Base-by-base conservation (phyloP, 2,888 invertebrate genomes). In the Hecatera dysodea region DNA sequence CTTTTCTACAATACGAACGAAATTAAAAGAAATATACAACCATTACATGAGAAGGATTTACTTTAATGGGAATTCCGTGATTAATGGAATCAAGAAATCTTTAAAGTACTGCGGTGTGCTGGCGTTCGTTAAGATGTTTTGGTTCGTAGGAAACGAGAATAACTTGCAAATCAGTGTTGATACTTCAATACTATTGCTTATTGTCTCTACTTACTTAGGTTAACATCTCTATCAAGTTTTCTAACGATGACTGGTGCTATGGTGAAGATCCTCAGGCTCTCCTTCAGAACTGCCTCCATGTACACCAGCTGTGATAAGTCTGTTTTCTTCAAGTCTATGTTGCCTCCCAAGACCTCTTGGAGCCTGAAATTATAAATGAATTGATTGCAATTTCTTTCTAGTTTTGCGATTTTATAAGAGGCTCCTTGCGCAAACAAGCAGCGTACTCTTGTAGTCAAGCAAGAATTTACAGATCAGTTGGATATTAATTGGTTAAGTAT, bases 211-310 rank as follows among this genome's bases (percentile, higher is more conserved):
- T 90, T 79, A 94, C 94, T 92, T 3, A 94, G 86, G 77, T 91
- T 90, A 0, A 94, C 87, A 79, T 93, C 89, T 63, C 81, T 89
- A 36, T 93, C 91, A 3, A 93, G 79, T 55, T 85, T 83, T 46
- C 94, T 85, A 0, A 90, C 91, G 1, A 92, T 85, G 0, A 93
- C 87, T 0, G 94, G 93, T 1, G 88, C 92, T 2, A 93, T 90
- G 19, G 92, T 90, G 75, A 90, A 91, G 5, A 93, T 67, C 29
- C 94, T 83, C 89, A 94, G 89, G 46, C 90, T 89, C 71, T 94
- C 94, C 62, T 94, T 94, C 19, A 94, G 77, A 5, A 93, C 92
- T 0, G 94, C 93, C 39, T 94, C 94, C 33, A 92, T 66, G 64
- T 93, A 94, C 8, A 91, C 87, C 71, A 94, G 64, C 15, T 39